Percentiles rank a stretch among this genome's conserved stretches.
These are phyloP conservation scores for Cololabis saira DNA, from an alignment of 2,113 vertebrate genomes.

Conservation along the genomic window DNA sequence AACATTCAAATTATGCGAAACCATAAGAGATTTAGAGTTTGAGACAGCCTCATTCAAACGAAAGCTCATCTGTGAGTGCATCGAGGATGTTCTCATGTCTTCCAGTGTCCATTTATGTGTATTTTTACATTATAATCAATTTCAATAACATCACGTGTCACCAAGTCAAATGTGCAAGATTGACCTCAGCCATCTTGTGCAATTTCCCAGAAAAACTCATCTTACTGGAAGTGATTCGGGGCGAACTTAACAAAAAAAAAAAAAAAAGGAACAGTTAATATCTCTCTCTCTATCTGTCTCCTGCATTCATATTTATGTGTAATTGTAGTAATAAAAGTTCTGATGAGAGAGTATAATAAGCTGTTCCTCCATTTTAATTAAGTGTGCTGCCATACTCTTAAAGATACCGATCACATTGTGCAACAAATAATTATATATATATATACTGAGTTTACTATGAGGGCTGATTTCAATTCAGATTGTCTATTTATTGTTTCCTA, in stretches of 20 bases:
- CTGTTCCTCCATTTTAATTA: not conserved
- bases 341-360: too few relatives aligned
- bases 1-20: not conserved
- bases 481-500: conserved; percentile 9
- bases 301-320: not conserved
- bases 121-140: not conserved
- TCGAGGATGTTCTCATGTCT: not conserved
- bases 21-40: not conserved
- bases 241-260: not conserved
- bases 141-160: not conserved
- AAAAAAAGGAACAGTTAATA: not conserved
- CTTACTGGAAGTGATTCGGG: conserved; percentile 22
- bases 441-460: not conserved
- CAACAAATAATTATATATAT: not conserved
- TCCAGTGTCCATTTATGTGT: not conserved
- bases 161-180: not conserved
- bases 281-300: too few relatives aligned
- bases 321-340: not conserved
- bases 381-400: not conserved
- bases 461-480: not conserved
- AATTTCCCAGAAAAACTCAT: conserved; percentile 11
- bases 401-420: not conserved
- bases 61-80: conserved; percentile 17
- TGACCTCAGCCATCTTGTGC: conserved; percentile 7
- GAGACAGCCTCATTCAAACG: conserved; percentile 5